Conservation (phyloP, 2,113 vertebrate species). For the Podarcis cretensis region DNA sequence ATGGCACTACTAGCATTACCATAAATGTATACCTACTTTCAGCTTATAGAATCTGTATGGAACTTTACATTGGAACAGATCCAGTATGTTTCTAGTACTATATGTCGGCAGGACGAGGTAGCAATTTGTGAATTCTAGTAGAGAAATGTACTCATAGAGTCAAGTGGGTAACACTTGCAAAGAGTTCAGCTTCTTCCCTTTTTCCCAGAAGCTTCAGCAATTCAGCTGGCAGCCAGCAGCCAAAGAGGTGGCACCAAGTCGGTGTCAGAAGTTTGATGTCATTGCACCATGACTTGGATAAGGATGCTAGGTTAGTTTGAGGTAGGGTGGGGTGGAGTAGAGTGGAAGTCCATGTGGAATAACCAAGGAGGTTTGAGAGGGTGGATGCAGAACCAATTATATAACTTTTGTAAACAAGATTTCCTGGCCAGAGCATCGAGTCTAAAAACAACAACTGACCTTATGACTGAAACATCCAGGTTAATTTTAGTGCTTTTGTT, state of each 20-base stretch:
- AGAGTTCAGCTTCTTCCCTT: neutral
- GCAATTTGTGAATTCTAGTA: neutral
- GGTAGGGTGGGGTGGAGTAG: neutral
- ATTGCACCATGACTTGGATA: neutral
- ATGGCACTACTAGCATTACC: constrained; percentile 42
- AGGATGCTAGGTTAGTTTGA: neutral
- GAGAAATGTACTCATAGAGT: neutral
- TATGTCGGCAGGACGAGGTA: neutral
- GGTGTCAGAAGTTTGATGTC: neutral
- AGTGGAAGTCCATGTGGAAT: neutral
- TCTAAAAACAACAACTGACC: too few relatives aligned
- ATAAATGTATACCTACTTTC: constrained; percentile 34
- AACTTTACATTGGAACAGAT: constrained; percentile 3
- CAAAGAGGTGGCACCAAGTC: neutral
- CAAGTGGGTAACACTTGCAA: neutral
- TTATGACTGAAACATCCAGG: too few relatives aligned
- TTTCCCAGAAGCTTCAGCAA: neutral
- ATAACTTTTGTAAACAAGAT: neutral
- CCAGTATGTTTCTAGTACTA: neutral
- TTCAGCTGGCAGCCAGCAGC: too few relatives aligned
- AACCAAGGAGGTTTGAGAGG: neutral
- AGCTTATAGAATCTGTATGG: neutral
- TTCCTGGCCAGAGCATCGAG: too few relatives aligned
- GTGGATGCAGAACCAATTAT: neutral
- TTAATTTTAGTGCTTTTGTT: too few relatives aligned